Conservation (phyloP, 1,140 invertebrate genomes). For the Venustaconcha ellipsiformis region DNA sequence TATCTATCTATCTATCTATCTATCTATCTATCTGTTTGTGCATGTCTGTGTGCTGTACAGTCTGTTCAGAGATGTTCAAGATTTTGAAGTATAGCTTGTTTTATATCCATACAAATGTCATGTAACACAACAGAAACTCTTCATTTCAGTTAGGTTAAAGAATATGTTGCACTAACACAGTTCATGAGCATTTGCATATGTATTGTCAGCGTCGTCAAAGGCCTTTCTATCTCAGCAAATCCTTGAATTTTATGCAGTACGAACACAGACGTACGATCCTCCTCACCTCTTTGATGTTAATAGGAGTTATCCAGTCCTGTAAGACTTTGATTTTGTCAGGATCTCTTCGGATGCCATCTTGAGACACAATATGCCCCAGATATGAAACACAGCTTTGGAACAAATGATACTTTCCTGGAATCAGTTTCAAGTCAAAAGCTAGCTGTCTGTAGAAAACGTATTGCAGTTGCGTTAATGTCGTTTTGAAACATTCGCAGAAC, state of each 20-base stretch:
- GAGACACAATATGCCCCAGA: constrained; percentile 34
- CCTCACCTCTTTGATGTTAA: constrained; percentile 61
- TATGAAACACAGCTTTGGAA: constrained; percentile 24
- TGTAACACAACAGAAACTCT: too few species aligned
- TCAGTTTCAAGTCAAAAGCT: constrained; percentile 26
- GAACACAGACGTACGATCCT: constrained; percentile 69
- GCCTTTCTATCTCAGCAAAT: constrained; percentile 54
- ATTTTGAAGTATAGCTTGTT: too few species aligned
- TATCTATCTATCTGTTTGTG: too few species aligned
- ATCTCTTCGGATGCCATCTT: constrained; percentile 30
- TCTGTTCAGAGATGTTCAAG: too few species aligned
- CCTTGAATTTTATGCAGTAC: constrained; percentile 62
- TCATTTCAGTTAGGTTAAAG: too few species aligned
- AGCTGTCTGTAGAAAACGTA: constrained; percentile 10
- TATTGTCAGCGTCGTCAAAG: constrained; percentile 38
- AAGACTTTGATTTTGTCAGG: constrained; percentile 20
- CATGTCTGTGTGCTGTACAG: too few species aligned
- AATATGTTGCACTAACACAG: too few species aligned
- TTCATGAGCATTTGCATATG: too few species aligned
- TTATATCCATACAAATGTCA: too few species aligned
- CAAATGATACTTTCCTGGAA: constrained; percentile 44
- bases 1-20: too few species aligned
- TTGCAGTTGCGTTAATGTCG: constrained; percentile 8
- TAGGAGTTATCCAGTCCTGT: constrained; percentile 38
- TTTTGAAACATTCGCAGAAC: constrained; percentile 13